These are phyloP conservation scores for Cerastis rubricosa DNA, from an alignment of 2,888 invertebrate species.

Conservation along the genomic window DNA sequence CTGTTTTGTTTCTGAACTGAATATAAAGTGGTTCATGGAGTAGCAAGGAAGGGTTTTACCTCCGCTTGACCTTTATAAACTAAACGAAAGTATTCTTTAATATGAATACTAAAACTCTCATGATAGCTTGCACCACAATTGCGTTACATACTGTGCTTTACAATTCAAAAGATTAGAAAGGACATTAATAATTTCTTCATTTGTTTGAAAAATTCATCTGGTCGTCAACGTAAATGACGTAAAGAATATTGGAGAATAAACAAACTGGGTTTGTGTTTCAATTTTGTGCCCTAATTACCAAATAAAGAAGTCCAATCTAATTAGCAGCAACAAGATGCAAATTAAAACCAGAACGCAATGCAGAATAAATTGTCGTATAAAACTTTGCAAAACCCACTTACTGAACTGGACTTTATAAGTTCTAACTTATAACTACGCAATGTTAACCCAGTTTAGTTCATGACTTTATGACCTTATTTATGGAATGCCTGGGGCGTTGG, in stretches of 20 bases:
- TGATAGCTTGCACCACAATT: not conserved
- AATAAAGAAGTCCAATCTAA: conserved; percentile 8
- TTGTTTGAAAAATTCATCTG: not conserved
- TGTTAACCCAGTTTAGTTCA: conserved; percentile 14
- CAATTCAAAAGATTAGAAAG: too few species aligned
- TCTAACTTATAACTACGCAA: conserved; percentile 6
- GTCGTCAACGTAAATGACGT: not conserved
- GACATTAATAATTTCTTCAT: too few species aligned
- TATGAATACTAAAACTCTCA: not conserved
- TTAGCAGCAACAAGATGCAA: conserved; percentile 18
- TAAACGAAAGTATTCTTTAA: not conserved
- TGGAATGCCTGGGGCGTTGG: not conserved
- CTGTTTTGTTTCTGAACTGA: conserved; percentile 30
- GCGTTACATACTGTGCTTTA: not conserved
- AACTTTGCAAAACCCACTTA: conserved; percentile 14
- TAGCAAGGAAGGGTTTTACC: conserved; percentile 7
- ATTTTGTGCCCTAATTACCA: not conserved
- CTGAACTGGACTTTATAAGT: conserved; percentile 27
- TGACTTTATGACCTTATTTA: conserved; percentile 40
- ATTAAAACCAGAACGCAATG: conserved; percentile 18
- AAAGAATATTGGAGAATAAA: not conserved
- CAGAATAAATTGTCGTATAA: conserved; percentile 9
- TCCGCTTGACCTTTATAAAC: conserved; percentile 23
- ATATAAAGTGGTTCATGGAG: conserved; percentile 26
- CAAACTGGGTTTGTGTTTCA: not conserved